Evolutionary conservation across 2,888 invertebrate genomes (phyloP).

Genomic region (Philaethria dido): DNA sequence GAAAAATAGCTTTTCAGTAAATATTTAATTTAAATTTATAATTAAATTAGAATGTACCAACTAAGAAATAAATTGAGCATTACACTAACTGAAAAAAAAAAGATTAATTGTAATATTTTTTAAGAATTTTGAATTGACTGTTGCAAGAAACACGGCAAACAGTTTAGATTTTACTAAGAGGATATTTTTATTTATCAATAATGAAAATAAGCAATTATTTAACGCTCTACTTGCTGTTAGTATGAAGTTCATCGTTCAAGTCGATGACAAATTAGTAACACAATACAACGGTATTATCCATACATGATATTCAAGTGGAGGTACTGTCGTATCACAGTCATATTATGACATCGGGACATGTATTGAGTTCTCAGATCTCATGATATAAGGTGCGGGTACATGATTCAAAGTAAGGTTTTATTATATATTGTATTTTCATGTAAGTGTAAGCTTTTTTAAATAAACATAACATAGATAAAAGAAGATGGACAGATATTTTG

Average conservation of each 20-base stretch:
- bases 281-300: slow-evolving; percentile 10
- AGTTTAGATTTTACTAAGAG: not conserved
- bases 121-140: not conserved
- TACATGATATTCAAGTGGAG: not conserved
- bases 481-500: not conserved
- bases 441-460: not conserved
- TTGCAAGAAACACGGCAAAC: not conserved
- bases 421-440: too few species aligned
- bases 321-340: slow-evolving; percentile 5
- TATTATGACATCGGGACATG: slow-evolving; percentile 6
- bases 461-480: not conserved
- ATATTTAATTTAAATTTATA: too few species aligned
- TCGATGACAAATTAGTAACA: slow-evolving; percentile 15
- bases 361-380: slow-evolving; percentile 6
- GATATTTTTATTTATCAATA: not conserved
- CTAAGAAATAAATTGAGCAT: too few species aligned
- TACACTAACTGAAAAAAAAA: not conserved
- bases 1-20: too few species aligned
- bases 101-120: not conserved
- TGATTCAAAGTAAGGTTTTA: not conserved
- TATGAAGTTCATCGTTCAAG: slow-evolving; percentile 8
- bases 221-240: not conserved
- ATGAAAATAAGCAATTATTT: not conserved
- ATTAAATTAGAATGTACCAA: too few species aligned
- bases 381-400: not conserved